These are phyloP conservation scores for Synanthedon myopaeformis DNA, from an alignment of 2,888 invertebrate species.

Conservation along the genomic window DNA sequence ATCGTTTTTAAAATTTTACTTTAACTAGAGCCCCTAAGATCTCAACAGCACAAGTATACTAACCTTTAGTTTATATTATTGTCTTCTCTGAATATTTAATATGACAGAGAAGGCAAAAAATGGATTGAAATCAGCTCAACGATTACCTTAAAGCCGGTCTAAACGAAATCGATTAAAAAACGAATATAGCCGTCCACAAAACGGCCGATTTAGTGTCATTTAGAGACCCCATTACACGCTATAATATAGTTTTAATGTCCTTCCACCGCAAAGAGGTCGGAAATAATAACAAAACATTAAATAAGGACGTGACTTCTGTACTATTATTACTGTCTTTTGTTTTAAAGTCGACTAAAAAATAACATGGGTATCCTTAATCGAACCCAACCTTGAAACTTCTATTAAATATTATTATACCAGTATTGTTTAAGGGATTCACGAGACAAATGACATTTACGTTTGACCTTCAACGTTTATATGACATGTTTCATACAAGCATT, in stretches of 20 bases:
- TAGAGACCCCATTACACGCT: slow-evolving; percentile 34
- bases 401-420: too few species aligned
- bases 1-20: too few species aligned
- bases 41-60: too few species aligned
- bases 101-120: too few species aligned
- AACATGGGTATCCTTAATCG: background rate
- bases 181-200: slow-evolving; percentile 48
- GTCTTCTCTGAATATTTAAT: too few species aligned
- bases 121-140: slow-evolving; percentile 8
- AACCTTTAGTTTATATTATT: too few species aligned
- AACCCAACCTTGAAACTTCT: too few species aligned
- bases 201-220: slow-evolving; percentile 52
- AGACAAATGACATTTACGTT: too few species aligned
- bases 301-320: slow-evolving; percentile 55
- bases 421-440: too few species aligned
- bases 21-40: too few species aligned
- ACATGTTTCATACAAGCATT: too few species aligned
- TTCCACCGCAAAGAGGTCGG: slow-evolving; percentile 22
- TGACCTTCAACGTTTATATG: too few species aligned
- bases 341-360: slow-evolving; percentile 10
- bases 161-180: slow-evolving; percentile 60
- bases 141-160: slow-evolving; percentile 26
- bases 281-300: slow-evolving; percentile 44
- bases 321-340: slow-evolving; percentile 33
- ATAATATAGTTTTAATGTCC: slow-evolving; percentile 57